Base-by-base conservation (phyloP, 2,113 vertebrate species). In the Tenebrosternarchus preto region DNA sequence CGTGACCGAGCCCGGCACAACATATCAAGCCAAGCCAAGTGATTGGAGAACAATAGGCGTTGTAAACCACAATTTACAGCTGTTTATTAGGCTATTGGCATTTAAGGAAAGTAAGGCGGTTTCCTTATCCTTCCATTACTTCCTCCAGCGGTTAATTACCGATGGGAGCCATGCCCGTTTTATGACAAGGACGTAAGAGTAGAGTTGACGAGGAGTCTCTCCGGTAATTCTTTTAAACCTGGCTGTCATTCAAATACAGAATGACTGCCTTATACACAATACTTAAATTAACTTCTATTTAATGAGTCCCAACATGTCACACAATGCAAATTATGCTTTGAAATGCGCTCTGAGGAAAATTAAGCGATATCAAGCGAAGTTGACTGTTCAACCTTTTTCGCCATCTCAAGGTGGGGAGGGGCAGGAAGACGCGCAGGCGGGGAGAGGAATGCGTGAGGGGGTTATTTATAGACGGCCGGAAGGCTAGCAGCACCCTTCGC, bases 391-490 rank as follows among this genome's bases (percentile, higher is more conserved):
- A 39, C 9, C 16, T 39, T 25, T 74, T 31, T 24, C 43, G 25
- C 16, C 7, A 39, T 50, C 39, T 29, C 31, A 29, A 39, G 46
- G n/a, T 20, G 25, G 57, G 71, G 50, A 31, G 77, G 53, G 57
- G n/a, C 19, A 73, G 73, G 73, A 84, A 82, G 76, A 31, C 43
- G 55, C 6, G 22, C 64, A 55, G 81, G 78, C 53, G 56, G 50
- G 22, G 72, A 22, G 60, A 50, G 80, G 77, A 77, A 86, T 80
- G 77, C 25, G 63, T 29, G 57, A 53, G 57, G 59, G 46, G 69
- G 24, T 46, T 81, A 83, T 86, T 84, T 83, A 78, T 86, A 84
- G 78, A 82, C 24, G 24, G 61, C 53, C 56, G 68, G 70, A 76
- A 82, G 66, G 31, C 71, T 53, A 69, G 53, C 60, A 57, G 67